These are phyloP conservation scores for Lepidochitona cinerea DNA, from an alignment of 2,888 invertebrate genomes.

Conservation along the genomic window DNA sequence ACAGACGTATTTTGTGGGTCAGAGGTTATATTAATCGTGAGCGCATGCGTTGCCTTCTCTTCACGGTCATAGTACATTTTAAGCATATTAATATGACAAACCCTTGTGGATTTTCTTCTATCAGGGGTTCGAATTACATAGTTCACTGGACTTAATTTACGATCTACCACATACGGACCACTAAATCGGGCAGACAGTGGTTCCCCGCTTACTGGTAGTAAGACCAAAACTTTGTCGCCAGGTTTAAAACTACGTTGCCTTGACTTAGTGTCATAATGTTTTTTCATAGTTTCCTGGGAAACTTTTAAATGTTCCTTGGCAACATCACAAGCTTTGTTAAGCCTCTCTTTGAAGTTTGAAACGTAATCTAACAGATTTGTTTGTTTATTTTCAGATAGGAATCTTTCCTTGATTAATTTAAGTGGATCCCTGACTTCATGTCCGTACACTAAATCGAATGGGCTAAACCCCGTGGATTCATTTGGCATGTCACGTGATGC, in stretches of 20 bases:
- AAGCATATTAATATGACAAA: slow-evolving; percentile 34
- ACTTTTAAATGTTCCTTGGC: not conserved
- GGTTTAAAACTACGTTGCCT: slow-evolving; percentile 16
- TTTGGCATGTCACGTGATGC: not conserved
- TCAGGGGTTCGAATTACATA: slow-evolving; percentile 25
- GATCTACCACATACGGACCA: not conserved
- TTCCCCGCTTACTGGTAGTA: slow-evolving; percentile 5
- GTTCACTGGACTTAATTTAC: slow-evolving; percentile 9
- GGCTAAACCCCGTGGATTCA: not conserved
- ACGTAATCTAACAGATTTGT: not conserved
- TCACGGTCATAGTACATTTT: slow-evolving; percentile 26
- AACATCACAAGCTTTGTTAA: not conserved
- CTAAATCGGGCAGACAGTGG: slow-evolving; percentile 9
- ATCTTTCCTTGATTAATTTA: not conserved
- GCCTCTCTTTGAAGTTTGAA: not conserved
- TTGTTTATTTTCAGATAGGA: not conserved
- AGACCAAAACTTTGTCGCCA: slow-evolving; percentile 33
- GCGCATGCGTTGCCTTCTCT: too few species aligned
- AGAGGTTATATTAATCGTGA: too few species aligned
- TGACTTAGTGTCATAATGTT: too few species aligned
- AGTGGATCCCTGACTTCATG: not conserved
- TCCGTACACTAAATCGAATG: not conserved
- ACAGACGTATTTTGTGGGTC: too few species aligned
- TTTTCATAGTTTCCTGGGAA: not conserved
- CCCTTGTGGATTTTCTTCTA: slow-evolving; percentile 16